Evolutionary conservation across 2,113 vertebrate genomes (phyloP).

Genomic region (Zosterops hypoxanthus): DNA sequence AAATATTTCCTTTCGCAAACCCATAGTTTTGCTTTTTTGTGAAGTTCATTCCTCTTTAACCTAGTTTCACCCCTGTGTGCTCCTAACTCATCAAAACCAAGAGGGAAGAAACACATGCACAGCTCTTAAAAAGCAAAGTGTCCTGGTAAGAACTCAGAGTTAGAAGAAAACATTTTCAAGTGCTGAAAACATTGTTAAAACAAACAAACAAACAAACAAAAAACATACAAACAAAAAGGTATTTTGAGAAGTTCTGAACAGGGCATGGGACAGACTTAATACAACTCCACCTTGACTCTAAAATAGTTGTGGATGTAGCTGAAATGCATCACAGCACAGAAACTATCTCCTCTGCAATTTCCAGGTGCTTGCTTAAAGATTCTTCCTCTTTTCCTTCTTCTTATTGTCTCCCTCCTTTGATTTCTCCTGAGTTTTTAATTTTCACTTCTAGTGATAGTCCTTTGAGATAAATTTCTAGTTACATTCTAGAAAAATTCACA

Average conservation of each 20-base stretch:
- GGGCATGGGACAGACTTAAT: not conserved
- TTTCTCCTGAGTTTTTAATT: not conserved
- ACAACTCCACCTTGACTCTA: not conserved
- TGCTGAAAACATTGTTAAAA: not conserved
- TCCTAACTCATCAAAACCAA: not conserved
- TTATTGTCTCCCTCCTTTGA: not conserved
- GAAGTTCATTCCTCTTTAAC: not conserved
- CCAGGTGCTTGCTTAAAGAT: not conserved
- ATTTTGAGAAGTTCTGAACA: not conserved
- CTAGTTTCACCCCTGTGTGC: not conserved
- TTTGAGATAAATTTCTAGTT: not conserved
- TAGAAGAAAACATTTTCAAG: not conserved
- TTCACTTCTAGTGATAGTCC: not conserved
- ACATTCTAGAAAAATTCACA: not conserved
- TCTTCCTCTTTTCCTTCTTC: not conserved
- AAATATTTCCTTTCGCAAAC: not conserved
- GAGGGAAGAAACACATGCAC: not conserved
- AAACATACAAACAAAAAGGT: not conserved
- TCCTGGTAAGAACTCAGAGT: not conserved
- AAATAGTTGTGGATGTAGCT: not conserved
- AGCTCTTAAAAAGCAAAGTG: not conserved
- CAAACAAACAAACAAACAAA: not conserved
- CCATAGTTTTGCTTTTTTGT: not conserved
- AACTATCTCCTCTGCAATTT: not conserved
- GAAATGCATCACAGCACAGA: not conserved